phyloP scores from a whole-genome alignment of 1,140 invertebrate genomes.

The Drosophila bocqueti region DNA sequence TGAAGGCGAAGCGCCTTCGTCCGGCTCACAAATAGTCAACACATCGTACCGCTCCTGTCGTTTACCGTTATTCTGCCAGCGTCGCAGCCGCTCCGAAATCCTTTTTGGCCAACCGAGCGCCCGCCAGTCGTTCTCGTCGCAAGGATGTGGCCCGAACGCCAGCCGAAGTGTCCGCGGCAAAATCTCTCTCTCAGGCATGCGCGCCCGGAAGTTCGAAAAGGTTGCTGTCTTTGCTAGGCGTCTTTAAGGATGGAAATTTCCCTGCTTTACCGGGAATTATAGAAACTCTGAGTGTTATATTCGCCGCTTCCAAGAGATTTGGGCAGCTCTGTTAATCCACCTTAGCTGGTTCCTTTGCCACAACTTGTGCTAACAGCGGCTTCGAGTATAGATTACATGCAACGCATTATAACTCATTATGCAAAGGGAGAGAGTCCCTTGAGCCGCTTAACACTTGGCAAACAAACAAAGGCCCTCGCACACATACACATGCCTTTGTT shows the following conservation, averaged over 20 bases:
- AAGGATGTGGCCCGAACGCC: constrained; percentile 10
- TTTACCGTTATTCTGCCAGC: constrained; percentile 73
- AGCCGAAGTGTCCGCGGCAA: constrained; percentile 18
- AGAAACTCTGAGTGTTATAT: constrained; percentile 49
- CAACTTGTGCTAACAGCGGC: constrained; percentile 18
- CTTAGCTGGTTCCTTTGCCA: neutral
- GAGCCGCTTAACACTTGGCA: constrained; percentile 45
- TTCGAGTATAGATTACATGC: constrained; percentile 17
- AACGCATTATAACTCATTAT: constrained; percentile 28
- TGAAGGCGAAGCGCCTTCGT: constrained; percentile 82
- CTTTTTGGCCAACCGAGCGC: constrained; percentile 34
- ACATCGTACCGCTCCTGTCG: constrained; percentile 59
- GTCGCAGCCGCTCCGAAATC: constrained; percentile 65
- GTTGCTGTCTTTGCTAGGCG: constrained; percentile 47
- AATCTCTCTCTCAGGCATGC: constrained; percentile 65
- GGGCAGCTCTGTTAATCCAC: constrained; percentile 4
- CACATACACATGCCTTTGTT: constrained; percentile 55
- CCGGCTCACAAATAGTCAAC: constrained; percentile 84
- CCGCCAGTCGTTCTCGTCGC: constrained; percentile 20
- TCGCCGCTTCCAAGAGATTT: neutral
- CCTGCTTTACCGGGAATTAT: constrained; percentile 36
- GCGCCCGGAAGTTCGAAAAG: constrained; percentile 52
- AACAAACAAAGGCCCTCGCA: constrained; percentile 38
- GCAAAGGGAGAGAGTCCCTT: constrained; percentile 30
- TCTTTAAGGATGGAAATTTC: constrained; percentile 29